phyloP scores from a whole-genome alignment of 2,797 vertebrate species.

The Meda fulgida region DNA sequence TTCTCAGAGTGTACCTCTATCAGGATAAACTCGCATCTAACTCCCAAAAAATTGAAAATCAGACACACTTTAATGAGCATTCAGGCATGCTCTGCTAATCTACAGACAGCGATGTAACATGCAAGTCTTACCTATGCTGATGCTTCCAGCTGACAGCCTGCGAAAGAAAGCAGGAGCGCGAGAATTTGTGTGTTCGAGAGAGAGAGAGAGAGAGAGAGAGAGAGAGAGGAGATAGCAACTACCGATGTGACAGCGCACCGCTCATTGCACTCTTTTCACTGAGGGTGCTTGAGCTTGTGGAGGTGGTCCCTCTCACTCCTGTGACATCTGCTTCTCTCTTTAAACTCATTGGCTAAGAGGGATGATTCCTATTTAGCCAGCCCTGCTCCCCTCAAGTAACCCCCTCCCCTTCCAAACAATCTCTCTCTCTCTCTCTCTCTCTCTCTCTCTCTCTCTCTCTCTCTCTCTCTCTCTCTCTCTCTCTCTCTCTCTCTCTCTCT shows the following conservation, averaged over 20 bases:
- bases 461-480: slow-evolving; percentile 49
- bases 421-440: slow-evolving; percentile 56
- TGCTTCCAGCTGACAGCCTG: slow-evolving; percentile 57
- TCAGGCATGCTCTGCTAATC: slow-evolving; percentile 33
- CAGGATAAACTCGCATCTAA: slow-evolving; percentile 64
- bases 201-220: slow-evolving; percentile 45
- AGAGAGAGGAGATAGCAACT: slow-evolving; percentile 47
- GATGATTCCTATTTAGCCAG: slow-evolving; percentile 80
- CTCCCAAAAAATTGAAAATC: slow-evolving; percentile 28
- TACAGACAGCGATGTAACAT: slow-evolving; percentile 58
- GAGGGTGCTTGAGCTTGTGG: slow-evolving; percentile 71
- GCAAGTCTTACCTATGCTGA: slow-evolving; percentile 73
- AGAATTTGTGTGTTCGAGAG: slow-evolving; percentile 42
- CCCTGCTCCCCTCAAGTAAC: slow-evolving; percentile 74
- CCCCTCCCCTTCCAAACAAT: slow-evolving; percentile 66
- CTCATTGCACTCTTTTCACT: slow-evolving; percentile 73
- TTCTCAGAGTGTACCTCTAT: slow-evolving; percentile 28
- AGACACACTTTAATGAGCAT: slow-evolving; percentile 18
- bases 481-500: slow-evolving; percentile 29
- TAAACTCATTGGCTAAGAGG: slow-evolving; percentile 82
- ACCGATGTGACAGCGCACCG: slow-evolving; percentile 66
- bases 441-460: slow-evolving; percentile 64
- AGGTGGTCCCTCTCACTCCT: slow-evolving; percentile 80
- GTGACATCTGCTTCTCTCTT: slow-evolving; percentile 81
- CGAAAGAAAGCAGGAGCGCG: slow-evolving; percentile 17